phyloP scores from a whole-genome alignment of 2,888 invertebrate species.

The Hirtodrosophila trivittata region DNA sequence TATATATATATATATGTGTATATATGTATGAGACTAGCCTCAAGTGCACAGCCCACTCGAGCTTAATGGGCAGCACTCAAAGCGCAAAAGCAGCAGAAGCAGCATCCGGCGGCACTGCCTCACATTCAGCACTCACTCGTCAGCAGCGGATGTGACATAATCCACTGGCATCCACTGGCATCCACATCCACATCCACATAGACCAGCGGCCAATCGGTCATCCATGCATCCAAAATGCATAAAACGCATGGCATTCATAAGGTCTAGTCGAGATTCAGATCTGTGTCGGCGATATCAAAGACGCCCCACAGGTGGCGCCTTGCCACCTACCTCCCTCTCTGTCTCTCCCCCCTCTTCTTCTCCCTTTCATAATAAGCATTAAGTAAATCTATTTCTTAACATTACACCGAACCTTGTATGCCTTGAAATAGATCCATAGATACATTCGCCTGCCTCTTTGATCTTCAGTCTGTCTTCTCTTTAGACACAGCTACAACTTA shows the following conservation, averaged over 20 bases:
- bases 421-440: conserved; percentile 9
- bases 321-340: neutral
- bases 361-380: conserved; percentile 3
- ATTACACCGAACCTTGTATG: conserved; percentile 26
- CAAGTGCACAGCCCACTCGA: conserved; percentile 37
- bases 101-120: neutral
- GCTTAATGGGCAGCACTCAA: conserved; percentile 58
- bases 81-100: too few species aligned
- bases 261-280: conserved; percentile 51
- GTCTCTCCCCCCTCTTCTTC: conserved; percentile 9
- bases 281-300: conserved; percentile 75
- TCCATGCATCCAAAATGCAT: conserved; percentile 54
- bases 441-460: too few species aligned
- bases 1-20: too few species aligned
- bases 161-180: conserved; percentile 38
- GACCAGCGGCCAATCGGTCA: conserved; percentile 4
- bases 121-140: conserved; percentile 26
- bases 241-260: conserved; percentile 67
- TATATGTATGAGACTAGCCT: neutral
- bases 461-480: too few species aligned
- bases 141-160: conserved; percentile 75
- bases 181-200: conserved; percentile 12
- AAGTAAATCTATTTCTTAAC: neutral
- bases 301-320: conserved; percentile 73
- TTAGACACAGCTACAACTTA: too few species aligned